These are phyloP conservation scores for Caranx ignobilis DNA, from an alignment of 2,113 vertebrate species.

Conservation along the genomic window DNA sequence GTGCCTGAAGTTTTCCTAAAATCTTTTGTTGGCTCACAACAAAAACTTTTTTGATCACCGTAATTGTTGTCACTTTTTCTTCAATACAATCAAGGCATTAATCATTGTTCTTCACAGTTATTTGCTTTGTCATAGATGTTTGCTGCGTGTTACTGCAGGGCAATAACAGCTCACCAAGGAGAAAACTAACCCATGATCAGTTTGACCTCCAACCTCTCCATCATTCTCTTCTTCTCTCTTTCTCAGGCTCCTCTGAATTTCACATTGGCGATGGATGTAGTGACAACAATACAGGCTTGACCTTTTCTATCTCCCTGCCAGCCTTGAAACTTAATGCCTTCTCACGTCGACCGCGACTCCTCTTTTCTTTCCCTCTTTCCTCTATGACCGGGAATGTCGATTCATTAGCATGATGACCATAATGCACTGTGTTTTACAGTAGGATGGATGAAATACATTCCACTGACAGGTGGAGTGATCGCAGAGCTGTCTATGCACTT, in stretches of 20 bases:
- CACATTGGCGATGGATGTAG: slow-evolving; percentile 32
- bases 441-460: slow-evolving; percentile 72
- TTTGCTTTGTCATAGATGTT: slow-evolving; percentile 31
- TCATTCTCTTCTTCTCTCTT: slow-evolving; percentile 40
- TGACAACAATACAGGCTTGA: slow-evolving; percentile 34
- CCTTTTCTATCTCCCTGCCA: slow-evolving; percentile 34
- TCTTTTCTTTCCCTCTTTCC: slow-evolving; percentile 45
- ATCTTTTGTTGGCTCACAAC: slow-evolving; percentile 54
- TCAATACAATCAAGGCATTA: neutral
- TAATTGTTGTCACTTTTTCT: neutral
- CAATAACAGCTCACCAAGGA: slow-evolving; percentile 57
- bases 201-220: slow-evolving; percentile 54
- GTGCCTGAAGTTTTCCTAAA: slow-evolving; percentile 80
- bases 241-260: slow-evolving; percentile 60
- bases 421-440: slow-evolving; percentile 78
- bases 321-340: slow-evolving; percentile 56
- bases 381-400: slow-evolving; percentile 75
- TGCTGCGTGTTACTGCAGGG: slow-evolving; percentile 40
- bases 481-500: slow-evolving; percentile 87
- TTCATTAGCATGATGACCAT: slow-evolving; percentile 69
- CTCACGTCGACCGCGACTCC: slow-evolving; percentile 53
- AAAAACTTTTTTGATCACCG: slow-evolving; percentile 15
- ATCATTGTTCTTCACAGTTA: slow-evolving; percentile 19
- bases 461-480: slow-evolving; percentile 73
- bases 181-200: slow-evolving; percentile 31